A percentile compares a stretch with the other conserved stretches of the same genome.
Conservation (phyloP, 1,140 invertebrate species). For the Brachionus koreanus region DNA sequence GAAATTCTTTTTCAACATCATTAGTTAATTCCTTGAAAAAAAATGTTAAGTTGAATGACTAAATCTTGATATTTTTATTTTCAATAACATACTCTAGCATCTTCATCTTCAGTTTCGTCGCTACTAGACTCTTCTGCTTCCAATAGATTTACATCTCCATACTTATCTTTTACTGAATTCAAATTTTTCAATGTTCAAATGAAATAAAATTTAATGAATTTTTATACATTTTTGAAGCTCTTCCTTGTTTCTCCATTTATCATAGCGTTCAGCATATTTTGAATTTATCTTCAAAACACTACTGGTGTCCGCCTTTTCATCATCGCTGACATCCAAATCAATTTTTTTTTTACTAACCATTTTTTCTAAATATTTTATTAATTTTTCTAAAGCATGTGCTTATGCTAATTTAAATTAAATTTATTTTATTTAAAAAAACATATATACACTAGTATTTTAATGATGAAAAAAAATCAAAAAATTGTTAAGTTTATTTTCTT, state of each 20-base stretch:
- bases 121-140: conserved; percentile 49
- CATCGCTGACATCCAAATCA: conserved; percentile 3
- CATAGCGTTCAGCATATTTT: conserved; percentile 75
- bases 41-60: background rate
- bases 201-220: background rate
- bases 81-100: conserved; percentile 59
- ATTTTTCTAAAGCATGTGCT: background rate
- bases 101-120: conserved; percentile 65
- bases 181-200: background rate
- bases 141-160: conserved; percentile 60
- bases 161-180: conserved; percentile 69
- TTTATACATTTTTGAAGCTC: conserved; percentile 74
- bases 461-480: background rate
- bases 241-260: conserved; percentile 75
- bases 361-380: background rate
- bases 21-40: conserved; percentile 57
- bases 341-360: conserved; percentile 13
- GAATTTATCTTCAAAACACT: conserved; percentile 62
- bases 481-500: no score
- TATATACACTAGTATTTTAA: background rate
- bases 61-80: background rate
- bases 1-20: conserved; percentile 76
- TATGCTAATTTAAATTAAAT: background rate
- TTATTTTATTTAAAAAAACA: background rate
- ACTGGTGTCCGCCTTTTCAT: background rate